A percentile compares a stretch with the other conserved stretches of the same genome.
Conservation (phyloP, 1,140 invertebrate species). For the Akabosia matsudoensis region DNA sequence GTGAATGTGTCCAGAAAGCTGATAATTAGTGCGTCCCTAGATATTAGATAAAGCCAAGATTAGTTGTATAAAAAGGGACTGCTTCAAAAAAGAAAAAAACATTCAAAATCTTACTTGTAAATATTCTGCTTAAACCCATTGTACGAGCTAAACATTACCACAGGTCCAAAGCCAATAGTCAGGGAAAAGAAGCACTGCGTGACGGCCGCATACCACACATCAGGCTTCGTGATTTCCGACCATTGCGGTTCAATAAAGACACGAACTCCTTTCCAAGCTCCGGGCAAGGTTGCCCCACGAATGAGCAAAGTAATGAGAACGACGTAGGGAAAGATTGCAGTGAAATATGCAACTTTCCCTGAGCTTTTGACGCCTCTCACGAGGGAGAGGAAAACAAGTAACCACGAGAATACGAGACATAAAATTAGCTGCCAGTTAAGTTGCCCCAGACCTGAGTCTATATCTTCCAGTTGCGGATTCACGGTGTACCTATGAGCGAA, state of each 20-base stretch:
- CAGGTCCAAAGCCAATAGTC: constrained; percentile 55
- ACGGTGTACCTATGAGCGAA: neutral
- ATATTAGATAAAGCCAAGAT: neutral
- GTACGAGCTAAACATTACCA: constrained; percentile 58
- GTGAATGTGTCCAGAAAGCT: constrained; percentile 57
- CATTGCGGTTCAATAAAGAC: no score
- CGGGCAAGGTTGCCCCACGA: no score
- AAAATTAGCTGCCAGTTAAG: constrained; percentile 72
- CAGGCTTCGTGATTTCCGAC: no score
- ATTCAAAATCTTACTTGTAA: constrained; percentile 63
- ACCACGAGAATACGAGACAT: constrained; percentile 71
- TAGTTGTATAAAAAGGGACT: constrained; percentile 53
- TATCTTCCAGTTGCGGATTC: neutral
- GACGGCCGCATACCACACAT: constrained; percentile 81
- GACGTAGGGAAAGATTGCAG: no score
- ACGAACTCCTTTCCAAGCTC: no score
- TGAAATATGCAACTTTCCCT: no score
- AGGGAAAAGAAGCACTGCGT: constrained; percentile 70
- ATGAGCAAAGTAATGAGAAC: no score
- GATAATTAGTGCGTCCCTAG: constrained; percentile 56
- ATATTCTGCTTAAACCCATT: constrained; percentile 70
- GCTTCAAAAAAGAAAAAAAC: constrained; percentile 49
- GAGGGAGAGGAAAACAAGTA: constrained; percentile 70
- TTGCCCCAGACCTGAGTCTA: constrained; percentile 63
- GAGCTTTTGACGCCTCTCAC: constrained; percentile 74